phyloP scores from a whole-genome alignment of 1,140 invertebrate genomes.

The Leptopilina clavipes region DNA sequence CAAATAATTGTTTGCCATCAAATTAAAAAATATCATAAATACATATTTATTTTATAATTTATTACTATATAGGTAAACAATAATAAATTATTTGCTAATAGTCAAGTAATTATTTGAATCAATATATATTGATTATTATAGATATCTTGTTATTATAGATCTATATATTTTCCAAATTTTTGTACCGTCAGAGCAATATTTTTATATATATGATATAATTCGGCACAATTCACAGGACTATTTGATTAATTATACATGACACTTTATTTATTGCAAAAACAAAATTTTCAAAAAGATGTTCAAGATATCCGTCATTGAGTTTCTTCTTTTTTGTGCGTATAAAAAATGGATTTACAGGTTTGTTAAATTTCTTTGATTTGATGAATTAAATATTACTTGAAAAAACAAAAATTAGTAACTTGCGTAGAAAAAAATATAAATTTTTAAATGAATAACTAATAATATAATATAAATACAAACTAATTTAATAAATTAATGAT shows the following conservation, averaged over 20 bases:
- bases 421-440: not conserved
- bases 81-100: too few relatives aligned
- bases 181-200: too few relatives aligned
- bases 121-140: too few relatives aligned
- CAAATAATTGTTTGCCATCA: too few relatives aligned
- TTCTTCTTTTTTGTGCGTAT: not conserved
- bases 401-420: slow-evolving; percentile 3
- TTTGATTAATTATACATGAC: not conserved
- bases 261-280: not conserved
- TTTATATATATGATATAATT: too few relatives aligned
- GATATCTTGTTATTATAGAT: too few relatives aligned
- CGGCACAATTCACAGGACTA: too few relatives aligned
- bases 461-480: not conserved
- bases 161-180: too few relatives aligned
- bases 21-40: too few relatives aligned
- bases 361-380: not conserved
- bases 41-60: too few relatives aligned
- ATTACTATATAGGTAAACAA: too few relatives aligned
- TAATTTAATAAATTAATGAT: not conserved
- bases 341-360: slow-evolving; percentile 11
- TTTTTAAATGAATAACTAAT: not conserved
- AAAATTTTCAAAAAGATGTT: not conserved
- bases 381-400: slow-evolving; percentile 1
- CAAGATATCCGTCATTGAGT: not conserved
- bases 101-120: too few relatives aligned